Conservation (phyloP, 2,113 vertebrate genomes). For the Pterocles orientalis region DNA sequence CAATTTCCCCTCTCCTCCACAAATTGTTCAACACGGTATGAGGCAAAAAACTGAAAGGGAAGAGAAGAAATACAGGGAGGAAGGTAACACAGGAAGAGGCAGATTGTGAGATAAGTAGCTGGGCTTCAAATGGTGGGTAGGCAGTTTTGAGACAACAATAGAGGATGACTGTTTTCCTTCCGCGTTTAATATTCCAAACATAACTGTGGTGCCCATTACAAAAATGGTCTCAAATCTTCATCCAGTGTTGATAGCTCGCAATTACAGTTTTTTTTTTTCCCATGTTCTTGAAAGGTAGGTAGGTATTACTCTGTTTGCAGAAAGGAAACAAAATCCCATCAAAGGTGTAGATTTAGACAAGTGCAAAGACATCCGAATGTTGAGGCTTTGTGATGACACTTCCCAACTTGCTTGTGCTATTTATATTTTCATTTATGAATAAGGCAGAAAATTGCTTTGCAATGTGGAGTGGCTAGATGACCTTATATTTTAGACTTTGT, state of each 20-base stretch:
- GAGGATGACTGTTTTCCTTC: neutral
- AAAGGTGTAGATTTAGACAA: neutral
- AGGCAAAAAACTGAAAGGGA: neutral
- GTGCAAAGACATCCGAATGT: fast-evolving
- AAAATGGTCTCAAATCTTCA: neutral
- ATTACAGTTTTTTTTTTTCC: neutral
- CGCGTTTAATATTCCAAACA: neutral
- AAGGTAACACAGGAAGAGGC: neutral
- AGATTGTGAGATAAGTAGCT: neutral
- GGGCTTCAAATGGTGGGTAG: neutral
- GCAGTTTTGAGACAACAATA: neutral
- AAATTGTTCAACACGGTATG: neutral
- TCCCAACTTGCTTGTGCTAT: neutral
- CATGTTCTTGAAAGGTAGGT: neutral
- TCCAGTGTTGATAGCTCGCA: neutral
- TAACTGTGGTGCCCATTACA: neutral
- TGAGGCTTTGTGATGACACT: neutral
- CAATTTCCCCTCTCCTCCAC: neutral
- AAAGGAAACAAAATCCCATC: neutral
- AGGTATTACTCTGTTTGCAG: neutral
- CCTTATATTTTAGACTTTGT: neutral
- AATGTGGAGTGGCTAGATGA: neutral
- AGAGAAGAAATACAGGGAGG: neutral
- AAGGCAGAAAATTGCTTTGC: neutral
- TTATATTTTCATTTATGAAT: neutral